phyloP scores from a whole-genome alignment of 35 echinoderm and acorn worm species.

The Lytechinus pictus region DNA sequence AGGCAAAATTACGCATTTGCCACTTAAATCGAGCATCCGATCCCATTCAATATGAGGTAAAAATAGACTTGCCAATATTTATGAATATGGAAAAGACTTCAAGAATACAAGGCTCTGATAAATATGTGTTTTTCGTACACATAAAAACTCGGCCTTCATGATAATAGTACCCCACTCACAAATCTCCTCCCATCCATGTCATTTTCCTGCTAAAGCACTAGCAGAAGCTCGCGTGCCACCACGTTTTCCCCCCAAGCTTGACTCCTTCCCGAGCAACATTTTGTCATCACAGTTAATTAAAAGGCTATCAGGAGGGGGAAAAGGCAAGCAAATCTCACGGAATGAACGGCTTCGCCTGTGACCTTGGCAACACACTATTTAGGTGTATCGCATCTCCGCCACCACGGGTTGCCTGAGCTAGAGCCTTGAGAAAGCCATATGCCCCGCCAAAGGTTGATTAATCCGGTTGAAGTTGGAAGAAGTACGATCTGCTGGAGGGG shows the following conservation, averaged over 20 bases:
- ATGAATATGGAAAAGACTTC: neutral
- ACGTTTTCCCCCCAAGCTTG: neutral
- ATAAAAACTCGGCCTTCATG: neutral
- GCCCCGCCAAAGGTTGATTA: conserved; percentile 31
- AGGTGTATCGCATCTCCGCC: conserved; percentile 7
- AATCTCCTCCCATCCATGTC: neutral
- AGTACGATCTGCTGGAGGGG: neutral
- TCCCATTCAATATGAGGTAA: neutral
- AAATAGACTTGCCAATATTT: neutral
- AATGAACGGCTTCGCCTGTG: neutral
- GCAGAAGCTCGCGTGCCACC: neutral
- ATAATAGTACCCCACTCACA: neutral
- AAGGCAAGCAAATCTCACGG: neutral
- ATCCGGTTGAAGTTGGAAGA: conserved; percentile 6
- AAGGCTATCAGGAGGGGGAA: neutral
- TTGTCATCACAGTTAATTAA: conserved; percentile 42
- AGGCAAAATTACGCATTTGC: neutral
- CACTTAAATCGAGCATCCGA: neutral
- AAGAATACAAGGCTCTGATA: neutral
- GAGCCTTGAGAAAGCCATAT: conserved; percentile 18
- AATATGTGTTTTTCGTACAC: neutral
- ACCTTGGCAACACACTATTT: conserved; percentile 17
- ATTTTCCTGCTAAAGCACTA: neutral
- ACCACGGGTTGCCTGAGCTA: neutral
- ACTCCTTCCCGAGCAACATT: neutral